Base-by-base conservation (phyloP, 2,113 vertebrate species). In the Poeciliopsis retropinna region DNA sequence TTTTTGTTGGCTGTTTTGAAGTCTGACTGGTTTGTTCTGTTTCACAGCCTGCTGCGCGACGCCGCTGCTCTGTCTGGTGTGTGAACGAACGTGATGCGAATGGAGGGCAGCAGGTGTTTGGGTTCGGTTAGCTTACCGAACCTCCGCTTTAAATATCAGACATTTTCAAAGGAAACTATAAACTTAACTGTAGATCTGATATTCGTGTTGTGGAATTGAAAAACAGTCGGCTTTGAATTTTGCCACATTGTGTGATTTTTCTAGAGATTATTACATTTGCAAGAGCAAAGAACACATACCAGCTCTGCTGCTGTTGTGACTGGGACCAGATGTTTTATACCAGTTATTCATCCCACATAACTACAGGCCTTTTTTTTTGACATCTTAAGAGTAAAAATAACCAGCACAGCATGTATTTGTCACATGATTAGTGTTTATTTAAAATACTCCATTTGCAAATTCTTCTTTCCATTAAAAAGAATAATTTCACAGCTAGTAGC, bases 401-500 rank as follows among this genome's bases (percentile, higher is more conserved):
- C 22, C 1, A 69, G 0, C 28, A 73, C 64, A 29, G 71, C 54
- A 67, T 5, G 6, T 25, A 6, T 84, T 80, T 73, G 86, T 92
- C 92, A 90, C 84, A 94, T 84, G 92, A 92, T 94, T 94, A 94
- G 92, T 94, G 91, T 95, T 95, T 95, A 94, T 94, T 95, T 93
- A 94, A 94, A 95, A 95, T 94, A 94, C 81, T 94, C 83, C 89
- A 92, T 94, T 89, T 92, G 90, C 88, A 94, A 94, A 93, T 85
- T 92, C 94, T 94, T 75, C 64, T 39, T 78, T 88, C 73, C 67
- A 94, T 93, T 96, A 96, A 96, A 97, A 97, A 96, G 92, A 96
- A 94, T 92, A 84, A 91, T 92, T 95, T 97, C 95, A 97, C 96
- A 97, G 96, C 96, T 97, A 96, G 95, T 92, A 88, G 96, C 97